Conservation (phyloP, 2,113 vertebrate species). For the Elanus axillaris region DNA sequence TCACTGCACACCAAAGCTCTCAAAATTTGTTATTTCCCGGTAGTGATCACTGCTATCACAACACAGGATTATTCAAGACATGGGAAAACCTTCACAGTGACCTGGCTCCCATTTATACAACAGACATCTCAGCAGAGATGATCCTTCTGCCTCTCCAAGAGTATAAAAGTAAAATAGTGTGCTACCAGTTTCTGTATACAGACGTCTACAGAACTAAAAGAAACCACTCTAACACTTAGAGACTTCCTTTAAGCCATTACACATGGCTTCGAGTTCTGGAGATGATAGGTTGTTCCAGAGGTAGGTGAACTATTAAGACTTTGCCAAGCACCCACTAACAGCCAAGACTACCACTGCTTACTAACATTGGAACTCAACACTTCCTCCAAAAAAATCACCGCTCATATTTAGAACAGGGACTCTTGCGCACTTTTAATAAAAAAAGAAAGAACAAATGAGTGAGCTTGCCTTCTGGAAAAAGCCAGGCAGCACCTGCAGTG, state of each 20-base stretch:
- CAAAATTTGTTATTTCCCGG: neutral
- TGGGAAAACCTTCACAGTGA: neutral
- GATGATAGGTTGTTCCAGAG: neutral
- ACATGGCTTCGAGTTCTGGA: neutral
- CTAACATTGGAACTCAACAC: neutral
- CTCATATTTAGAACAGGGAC: neutral
- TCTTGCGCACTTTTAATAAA: neutral
- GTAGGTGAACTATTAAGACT: neutral
- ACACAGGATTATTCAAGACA: neutral
- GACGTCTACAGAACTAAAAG: neutral
- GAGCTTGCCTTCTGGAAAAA: neutral
- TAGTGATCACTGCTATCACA: neutral
- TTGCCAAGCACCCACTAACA: neutral
- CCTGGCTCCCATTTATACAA: neutral
- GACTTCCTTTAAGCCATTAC: neutral
- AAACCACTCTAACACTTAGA: neutral
- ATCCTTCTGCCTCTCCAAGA: neutral
- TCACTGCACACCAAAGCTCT: neutral
- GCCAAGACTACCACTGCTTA: neutral
- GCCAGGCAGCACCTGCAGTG: neutral
- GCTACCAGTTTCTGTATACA: neutral
- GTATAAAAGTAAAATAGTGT: neutral
- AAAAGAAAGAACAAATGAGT: neutral
- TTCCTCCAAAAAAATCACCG: neutral
- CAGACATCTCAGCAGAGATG: neutral